Evolutionary conservation across 35 echinoderm and acorn worm species (phyloP), one percentile per base, ranked within the genome.

Genomic region (Lytechinus pictus): DNA sequence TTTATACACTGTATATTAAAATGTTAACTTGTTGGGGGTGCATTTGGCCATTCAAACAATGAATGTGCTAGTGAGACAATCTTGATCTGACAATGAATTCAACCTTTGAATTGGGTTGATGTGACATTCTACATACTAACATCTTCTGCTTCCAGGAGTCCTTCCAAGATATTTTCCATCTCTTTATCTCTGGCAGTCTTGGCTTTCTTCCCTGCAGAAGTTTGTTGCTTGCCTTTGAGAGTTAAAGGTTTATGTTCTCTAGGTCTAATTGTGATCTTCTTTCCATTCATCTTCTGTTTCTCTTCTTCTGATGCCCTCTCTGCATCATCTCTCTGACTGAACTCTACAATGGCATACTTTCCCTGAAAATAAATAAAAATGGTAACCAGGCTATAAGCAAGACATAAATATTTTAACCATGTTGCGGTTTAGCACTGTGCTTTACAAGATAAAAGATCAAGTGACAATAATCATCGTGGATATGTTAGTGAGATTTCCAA

Each of bases 311-410:
- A 33, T 57, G 97, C 97, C 54, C 96, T 97, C 57, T 66, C 86
- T 8, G 95, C 98, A 28, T 96, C 61, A 21, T 97, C 96, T 71
- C 95, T 61, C 27, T 86, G 72, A 27, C 57, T 93, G 89, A 99
- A 97, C 91, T 99, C 97, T 55, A 99, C 92, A 54, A 99, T 99
- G 6, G 98, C 98, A 96, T 96, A 99, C 27, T 96, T 92, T n/a
- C 93, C 96, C 98, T 99, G 93, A 13, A 9, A 44, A 44, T 44
- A 44, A 44, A 44, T 44, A 0, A 44, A 44, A 44, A 44, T 44
- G 33, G 33, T 44, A 44, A 44, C 33, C 33, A 44, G 33, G 33
- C 33, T 44, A 44, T 44, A 44, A 44, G 33, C 33, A 44, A 44
- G 2, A 44, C 33, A 44, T 44, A 1, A 44, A 44, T 44, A 44